These are phyloP conservation scores for Chiloscyllium plagiosum DNA, from an alignment of 2,113 vertebrate genomes.

Conservation along the genomic window DNA sequence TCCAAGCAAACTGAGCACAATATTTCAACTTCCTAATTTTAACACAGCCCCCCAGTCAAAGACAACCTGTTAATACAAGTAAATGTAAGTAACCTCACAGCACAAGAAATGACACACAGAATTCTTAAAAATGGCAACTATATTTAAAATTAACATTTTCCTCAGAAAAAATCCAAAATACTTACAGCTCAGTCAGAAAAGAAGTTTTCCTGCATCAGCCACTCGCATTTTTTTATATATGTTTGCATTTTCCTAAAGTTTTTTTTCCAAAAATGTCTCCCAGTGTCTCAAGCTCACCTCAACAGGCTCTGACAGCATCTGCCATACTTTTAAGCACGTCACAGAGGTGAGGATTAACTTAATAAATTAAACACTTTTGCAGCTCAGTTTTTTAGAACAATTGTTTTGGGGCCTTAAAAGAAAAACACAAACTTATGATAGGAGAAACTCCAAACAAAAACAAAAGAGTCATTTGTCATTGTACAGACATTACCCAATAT, in stretches of 20 bases:
- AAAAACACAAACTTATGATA: slow-evolving; percentile 88
- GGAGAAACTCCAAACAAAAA: slow-evolving; percentile 80
- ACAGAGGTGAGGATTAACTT: slow-evolving; percentile 85
- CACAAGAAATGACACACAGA: slow-evolving; percentile 23
- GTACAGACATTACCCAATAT: slow-evolving; percentile 71
- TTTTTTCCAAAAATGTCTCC: slow-evolving; percentile 37
- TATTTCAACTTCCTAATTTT: neutral
- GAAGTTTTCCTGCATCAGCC: slow-evolving; percentile 30
- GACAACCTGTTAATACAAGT: neutral
- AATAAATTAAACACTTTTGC: slow-evolving; percentile 92
- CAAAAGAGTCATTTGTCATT: slow-evolving; percentile 54
- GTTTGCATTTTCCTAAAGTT: slow-evolving; percentile 36
- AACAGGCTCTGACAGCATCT: slow-evolving; percentile 89
- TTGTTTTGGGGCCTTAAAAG: slow-evolving; percentile 81
- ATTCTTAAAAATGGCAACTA: slow-evolving; percentile 10
- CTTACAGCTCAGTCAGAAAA: slow-evolving; percentile 37
- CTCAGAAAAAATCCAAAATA: slow-evolving; percentile 36
- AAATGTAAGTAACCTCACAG: neutral
- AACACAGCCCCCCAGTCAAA: neutral
- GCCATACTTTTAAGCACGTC: slow-evolving; percentile 92
- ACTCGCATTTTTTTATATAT: slow-evolving; percentile 24
- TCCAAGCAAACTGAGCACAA: neutral
- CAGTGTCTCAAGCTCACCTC: slow-evolving; percentile 78
- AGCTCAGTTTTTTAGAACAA: slow-evolving; percentile 80
- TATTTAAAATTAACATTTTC: slow-evolving; percentile 33